These are phyloP conservation scores for Mactromeris polynyma DNA, from an alignment of 2,888 invertebrate genomes.

Conservation along the genomic window DNA sequence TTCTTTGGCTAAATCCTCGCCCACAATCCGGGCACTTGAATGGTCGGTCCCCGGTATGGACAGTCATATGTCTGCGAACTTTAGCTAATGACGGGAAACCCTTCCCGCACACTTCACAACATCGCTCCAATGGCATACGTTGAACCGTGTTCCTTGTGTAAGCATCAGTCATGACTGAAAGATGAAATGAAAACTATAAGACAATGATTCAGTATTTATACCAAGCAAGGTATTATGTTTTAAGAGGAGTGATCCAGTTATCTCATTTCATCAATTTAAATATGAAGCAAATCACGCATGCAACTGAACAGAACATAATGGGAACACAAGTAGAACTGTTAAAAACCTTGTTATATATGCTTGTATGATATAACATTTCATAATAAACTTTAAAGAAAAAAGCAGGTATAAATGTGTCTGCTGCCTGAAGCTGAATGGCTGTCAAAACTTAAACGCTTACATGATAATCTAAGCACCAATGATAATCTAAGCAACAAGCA, in stretches of 20 bases:
- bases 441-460: no score
- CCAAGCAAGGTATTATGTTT: neutral
- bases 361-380: no score
- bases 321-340: no score
- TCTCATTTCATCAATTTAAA: neutral
- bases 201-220: neutral
- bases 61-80: neutral
- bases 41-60: constrained; percentile 22
- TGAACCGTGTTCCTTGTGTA: neutral
- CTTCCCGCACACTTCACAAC: constrained; percentile 5
- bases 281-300: neutral
- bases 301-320: neutral
- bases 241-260: neutral
- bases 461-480: no score
- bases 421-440: no score
- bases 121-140: neutral
- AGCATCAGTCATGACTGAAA: no score
- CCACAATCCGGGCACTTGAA: constrained; percentile 14
- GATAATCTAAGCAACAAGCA: no score
- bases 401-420: no score
- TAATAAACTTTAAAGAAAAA: no score
- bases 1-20: constrained; percentile 30
- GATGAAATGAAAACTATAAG: neutral
- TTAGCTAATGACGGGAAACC: neutral
- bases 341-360: no score